Conservation (phyloP, 2,113 vertebrate species). For the Heptranchias perlo region DNA sequence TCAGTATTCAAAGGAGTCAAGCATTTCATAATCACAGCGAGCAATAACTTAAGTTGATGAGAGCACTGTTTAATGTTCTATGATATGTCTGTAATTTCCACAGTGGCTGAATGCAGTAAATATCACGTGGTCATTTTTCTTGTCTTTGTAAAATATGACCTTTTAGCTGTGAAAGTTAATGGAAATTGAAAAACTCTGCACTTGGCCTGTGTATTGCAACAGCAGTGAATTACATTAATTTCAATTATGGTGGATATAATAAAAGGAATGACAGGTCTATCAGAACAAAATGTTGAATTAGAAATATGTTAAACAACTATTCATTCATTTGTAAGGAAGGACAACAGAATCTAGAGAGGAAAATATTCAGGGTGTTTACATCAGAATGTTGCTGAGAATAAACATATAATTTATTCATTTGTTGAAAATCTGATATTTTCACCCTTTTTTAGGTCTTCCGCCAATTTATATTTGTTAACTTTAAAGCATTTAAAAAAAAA, state of each 20-base stretch:
- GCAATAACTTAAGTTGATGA: neutral
- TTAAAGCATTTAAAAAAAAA: no score
- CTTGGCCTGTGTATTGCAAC: neutral
- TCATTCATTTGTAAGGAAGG: neutral
- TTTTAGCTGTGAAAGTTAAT: slow-evolving; percentile 27
- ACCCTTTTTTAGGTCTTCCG: neutral
- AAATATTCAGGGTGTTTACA: neutral
- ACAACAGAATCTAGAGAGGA: neutral
- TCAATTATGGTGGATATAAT: neutral
- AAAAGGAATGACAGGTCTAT: neutral
- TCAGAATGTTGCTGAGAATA: neutral
- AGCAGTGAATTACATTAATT: slow-evolving; percentile 1
- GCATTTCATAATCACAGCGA: neutral
- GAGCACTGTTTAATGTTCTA: neutral
- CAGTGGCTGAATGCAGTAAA: neutral
- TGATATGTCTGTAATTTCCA: slow-evolving; percentile 26
- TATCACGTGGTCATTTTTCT: neutral
- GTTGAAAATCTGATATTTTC: no score
- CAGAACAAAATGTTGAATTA: neutral
- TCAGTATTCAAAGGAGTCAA: slow-evolving; percentile 1
- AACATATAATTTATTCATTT: neutral
- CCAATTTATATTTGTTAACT: neutral
- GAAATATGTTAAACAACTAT: slow-evolving; percentile 13
- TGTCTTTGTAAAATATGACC: slow-evolving; percentile 6
- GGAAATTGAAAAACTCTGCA: slow-evolving; percentile 1